These are phyloP conservation scores for Pelmatolapia mariae DNA, from an alignment of 2,113 vertebrate genomes.

Conservation along the genomic window DNA sequence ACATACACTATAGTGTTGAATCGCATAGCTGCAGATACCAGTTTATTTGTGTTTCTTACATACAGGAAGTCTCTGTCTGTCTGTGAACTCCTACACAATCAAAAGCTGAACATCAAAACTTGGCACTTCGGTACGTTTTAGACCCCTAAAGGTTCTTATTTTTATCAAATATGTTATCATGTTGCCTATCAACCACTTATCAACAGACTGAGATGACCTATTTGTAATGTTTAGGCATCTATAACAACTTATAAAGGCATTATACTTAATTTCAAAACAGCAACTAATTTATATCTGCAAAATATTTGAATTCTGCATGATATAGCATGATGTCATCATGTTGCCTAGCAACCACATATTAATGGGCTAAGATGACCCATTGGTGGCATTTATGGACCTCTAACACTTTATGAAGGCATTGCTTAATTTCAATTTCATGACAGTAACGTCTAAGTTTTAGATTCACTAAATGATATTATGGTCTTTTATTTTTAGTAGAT, in stretches of 20 bases:
- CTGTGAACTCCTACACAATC: background rate
- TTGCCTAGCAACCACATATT: background rate
- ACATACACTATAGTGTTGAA: background rate
- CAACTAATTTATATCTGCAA: background rate
- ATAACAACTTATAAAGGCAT: background rate
- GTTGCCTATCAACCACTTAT: background rate
- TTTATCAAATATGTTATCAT: background rate
- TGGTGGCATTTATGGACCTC: background rate
- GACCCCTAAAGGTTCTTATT: background rate
- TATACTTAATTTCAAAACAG: background rate
- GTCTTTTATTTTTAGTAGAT: background rate
- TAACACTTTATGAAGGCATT: background rate
- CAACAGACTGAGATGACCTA: accelerated
- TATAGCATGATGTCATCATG: background rate
- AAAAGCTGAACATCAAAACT: background rate
- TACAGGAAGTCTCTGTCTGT: background rate
- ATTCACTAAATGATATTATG: background rate
- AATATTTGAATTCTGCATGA: background rate
- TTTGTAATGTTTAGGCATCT: background rate
- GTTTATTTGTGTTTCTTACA: background rate
- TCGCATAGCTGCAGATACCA: background rate
- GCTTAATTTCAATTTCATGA: background rate
- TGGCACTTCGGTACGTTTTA: background rate
- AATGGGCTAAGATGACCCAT: background rate
- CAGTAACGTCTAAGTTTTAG: background rate